Base-by-base conservation (phyloP, 1,140 invertebrate genomes). In the Drosophila jambulina region DNA sequence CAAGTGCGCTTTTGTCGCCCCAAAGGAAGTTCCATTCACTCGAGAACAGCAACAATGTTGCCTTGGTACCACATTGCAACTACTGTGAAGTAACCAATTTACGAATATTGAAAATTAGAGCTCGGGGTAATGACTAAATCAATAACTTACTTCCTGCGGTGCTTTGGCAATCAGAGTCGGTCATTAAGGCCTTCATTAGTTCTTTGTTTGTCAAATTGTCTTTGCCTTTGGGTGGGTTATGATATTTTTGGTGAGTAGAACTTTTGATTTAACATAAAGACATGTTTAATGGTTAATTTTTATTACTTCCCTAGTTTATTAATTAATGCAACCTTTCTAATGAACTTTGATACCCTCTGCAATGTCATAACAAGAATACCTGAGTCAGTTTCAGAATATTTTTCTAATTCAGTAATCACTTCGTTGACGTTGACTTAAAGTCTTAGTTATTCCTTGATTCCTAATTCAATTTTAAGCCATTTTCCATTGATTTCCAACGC, bases 81-180 rank as follows among this genome's bases (percentile, higher is more conserved):
- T 32, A 34, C 45, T 45, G 48, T 32, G 69, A 57, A 59, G 57
- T 75, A 82, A 64, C 68, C 62, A 76, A 86, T 75, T 59, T 78
- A 40, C 53, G 34, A 70, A 78, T 81, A 69, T 75, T 85, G 58
- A 64, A 76, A 80, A 75, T 60, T 40, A 78, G 65, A 62, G 61
- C 67, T 74, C 19, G 63, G 19, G 56, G 56, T 64, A 80, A 85
- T 84, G 82, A 78, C 69, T 78, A 69, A 82, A 82, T 82, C 80
- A 70, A 78, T 82, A 79, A 82, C 63, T 72, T 49, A 82, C 69
- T 78, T 81, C 83, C 76, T 79, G 81, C 57, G 75, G 75, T 68
- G 53, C 65, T 70, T 76, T 75, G 48, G 25, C 71, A 75, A 75
- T 62, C 34, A n/a, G 21, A 63, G 40, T 40, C 12, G 71, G 61